Base-by-base conservation (phyloP, 2,113 vertebrate species). In the Coreoperca whiteheadi region DNA sequence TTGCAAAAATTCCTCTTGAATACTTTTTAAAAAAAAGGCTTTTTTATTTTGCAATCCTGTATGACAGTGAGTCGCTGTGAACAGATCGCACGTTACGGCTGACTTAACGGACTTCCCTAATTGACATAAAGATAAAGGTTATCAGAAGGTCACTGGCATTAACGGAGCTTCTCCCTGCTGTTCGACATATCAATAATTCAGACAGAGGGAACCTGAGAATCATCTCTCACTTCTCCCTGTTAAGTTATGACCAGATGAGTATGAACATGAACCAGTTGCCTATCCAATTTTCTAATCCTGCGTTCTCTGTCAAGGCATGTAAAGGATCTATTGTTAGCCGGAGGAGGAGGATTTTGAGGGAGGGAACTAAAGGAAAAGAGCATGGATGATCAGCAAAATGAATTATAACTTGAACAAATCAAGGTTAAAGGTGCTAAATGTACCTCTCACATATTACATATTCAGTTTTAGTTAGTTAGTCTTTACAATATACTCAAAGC, bases 181-280 rank as follows among this genome's bases (percentile, higher is more conserved):
- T 59, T 81, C 2, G 4, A n/a, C n/a, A 15, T 30, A 60, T 82
- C 15, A 71, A 71, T 87, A 64, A 81, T 74, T 76, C 80, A 85
- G 39, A 71, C 21, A 32, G 21, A 25, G 41, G 43, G 46, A 53
- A 25, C 12, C 56, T 53, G 43, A 61, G 43, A 41, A 56, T 21
- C 18, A 51, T 37, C 41, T 20, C 16, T 59, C 28, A 34, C 10
- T 16, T 14, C 46, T 32, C 12, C 56, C 8, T 51, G 68, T 56
- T 6, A 14, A 50, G 56, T 51, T 53, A 57, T 60, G 37, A 57
- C 39, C 5, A 6, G n/a, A n/a, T 51, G 60, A 61, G 71, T 48
- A 37, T 50, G 14, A 73, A 59, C 20, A 59, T 6, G 53, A 34
- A 39, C 60, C 32, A 16, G 41, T 8, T 51, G 15, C 41, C 34